Base-by-base conservation (phyloP, 2,797 vertebrate genomes). In the Serranus cabrilla region DNA sequence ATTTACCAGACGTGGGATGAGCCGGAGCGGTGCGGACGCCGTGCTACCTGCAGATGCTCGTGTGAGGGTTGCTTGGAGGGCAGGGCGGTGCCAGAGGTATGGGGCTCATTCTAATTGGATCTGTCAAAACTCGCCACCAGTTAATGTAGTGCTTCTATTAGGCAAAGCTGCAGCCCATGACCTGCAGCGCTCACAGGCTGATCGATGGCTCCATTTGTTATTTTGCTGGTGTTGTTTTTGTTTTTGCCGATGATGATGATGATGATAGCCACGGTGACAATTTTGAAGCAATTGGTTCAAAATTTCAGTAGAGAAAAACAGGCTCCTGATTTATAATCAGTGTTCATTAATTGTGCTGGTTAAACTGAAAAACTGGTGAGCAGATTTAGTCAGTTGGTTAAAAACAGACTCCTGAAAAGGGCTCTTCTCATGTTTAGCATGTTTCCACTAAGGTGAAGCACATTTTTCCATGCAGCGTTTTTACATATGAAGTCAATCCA, bases 21-120 rank as follows among this genome's bases (percentile, higher is more conserved):
- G 65, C 11, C 21, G 60, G 21, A 50, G 57, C 1, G 0, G 13
- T 1, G 14, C 31, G 43, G 47, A 59, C 55, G 63, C 46, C 55
- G 7, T 18, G 59, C 31, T n/a, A 2, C 18, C 18, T 17, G 43
- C 4, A 52, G 65, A 37, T 40, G 54, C 67, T 21, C 11, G 59
- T 68, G 66, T 75, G 71, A 77, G 71, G 76, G 73, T 51, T 57
- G 72, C 64, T 63, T 63, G 46, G 80, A 84, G 87, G 83, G 74
- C 81, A 78, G 62, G 42, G 79, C 3, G 9, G 72, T 31, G 87
- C 88, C 86, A 69, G 84, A 76, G 88, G 89, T 91, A 79, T 56
- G 74, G 60, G 61, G 87, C 89, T 76, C 76, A 73, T 89, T 93
- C 86, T 95, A 95, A 95, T 94, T 93, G 94, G 92, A 95, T 94